These are phyloP conservation scores for Muscicapa adusta DNA, from an alignment of 2,113 vertebrate genomes.

Conservation along the genomic window DNA sequence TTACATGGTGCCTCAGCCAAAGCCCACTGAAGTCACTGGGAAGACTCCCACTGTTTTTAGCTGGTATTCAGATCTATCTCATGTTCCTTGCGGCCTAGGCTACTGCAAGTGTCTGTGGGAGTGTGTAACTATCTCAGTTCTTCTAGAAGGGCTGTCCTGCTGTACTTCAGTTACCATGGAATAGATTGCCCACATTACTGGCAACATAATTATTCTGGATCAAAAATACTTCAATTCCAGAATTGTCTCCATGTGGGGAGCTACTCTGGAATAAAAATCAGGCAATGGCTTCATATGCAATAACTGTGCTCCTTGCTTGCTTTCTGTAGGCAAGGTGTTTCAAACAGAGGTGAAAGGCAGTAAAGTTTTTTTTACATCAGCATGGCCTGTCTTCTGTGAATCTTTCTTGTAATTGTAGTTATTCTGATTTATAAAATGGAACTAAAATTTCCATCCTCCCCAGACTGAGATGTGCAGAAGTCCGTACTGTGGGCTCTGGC, in stretches of 20 bases:
- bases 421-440: not conserved
- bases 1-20: not conserved
- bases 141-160: not conserved
- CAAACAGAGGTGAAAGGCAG: not conserved
- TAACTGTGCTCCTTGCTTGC: not conserved
- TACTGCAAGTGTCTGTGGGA: not conserved
- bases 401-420: not conserved
- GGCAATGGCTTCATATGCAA: not conserved
- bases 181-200: not conserved
- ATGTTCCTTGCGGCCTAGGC: not conserved
- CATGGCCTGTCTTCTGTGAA: not conserved
- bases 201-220: not conserved
- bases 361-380: not conserved
- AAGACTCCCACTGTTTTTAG: constrained; percentile 23
- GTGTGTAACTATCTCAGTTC: not conserved
- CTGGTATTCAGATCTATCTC: not conserved
- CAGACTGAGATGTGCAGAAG: not conserved
- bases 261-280: not conserved
- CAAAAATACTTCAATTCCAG: not conserved
- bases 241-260: not conserved
- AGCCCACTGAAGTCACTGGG: constrained; percentile 33
- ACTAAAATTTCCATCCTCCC: not conserved
- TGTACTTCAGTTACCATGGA: not conserved
- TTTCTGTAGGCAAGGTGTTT: not conserved
- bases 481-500: not conserved